Conservation (phyloP, 2,888 invertebrate species). For the Cheilosia grossa region DNA sequence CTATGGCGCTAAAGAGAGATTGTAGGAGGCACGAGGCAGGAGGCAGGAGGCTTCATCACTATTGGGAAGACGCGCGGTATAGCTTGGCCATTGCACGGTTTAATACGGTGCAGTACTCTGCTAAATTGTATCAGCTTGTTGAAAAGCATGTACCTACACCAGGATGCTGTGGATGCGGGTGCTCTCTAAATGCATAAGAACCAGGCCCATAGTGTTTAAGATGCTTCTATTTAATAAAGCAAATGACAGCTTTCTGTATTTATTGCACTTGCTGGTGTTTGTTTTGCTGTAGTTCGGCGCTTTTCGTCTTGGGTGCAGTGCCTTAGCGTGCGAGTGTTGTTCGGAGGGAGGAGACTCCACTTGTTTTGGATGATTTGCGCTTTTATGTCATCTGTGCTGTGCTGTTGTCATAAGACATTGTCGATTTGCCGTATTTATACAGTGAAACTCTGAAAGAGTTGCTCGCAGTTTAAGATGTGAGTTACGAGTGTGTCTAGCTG, state of each 20-base stretch:
- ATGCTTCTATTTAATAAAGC: constrained; percentile 63
- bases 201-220: constrained; percentile 16
- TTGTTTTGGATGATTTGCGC: constrained; percentile 49
- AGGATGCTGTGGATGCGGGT: background rate
- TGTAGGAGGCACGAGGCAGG: background rate
- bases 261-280: constrained; percentile 53
- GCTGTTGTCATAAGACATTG: constrained; percentile 1
- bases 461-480: background rate
- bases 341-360: background rate
- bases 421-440: constrained; percentile 45
- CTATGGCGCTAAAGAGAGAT: background rate
- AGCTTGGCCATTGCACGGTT: constrained; percentile 33
- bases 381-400: constrained; percentile 17
- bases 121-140: constrained; percentile 47
- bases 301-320: background rate
- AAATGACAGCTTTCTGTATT: constrained; percentile 67
- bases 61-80: constrained; percentile 43
- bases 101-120: constrained; percentile 31
- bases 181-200: background rate
- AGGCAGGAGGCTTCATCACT: constrained; percentile 8
- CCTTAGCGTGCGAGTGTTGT: constrained; percentile 13
- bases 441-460: constrained; percentile 26
- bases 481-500: background rate
- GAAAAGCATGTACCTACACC: background rate
- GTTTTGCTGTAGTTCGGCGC: constrained; percentile 26